Percentiles rank a stretch among this genome's conserved stretches.
Evolutionary conservation across 2,113 vertebrate species (phyloP).

Genomic region (Ammodramus savannarum): DNA sequence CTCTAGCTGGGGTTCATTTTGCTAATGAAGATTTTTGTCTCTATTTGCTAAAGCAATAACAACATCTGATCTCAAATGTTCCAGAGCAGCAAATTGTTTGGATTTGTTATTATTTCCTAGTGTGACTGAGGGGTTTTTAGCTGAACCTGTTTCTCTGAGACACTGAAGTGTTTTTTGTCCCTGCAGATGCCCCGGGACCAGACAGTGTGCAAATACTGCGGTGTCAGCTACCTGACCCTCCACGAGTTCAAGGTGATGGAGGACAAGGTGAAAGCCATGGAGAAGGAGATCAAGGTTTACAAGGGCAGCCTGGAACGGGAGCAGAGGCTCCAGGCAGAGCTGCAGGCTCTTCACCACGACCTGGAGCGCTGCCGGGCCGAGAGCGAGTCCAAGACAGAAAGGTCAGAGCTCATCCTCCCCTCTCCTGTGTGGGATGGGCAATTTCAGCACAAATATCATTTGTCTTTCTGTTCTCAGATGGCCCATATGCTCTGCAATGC

Average conservation of each 20-base stretch:
- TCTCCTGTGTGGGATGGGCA: background rate
- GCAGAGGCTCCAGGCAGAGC: slow-evolving; percentile 69
- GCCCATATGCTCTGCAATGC: background rate
- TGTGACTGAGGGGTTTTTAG: background rate
- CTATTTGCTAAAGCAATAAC: background rate
- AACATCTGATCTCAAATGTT: background rate
- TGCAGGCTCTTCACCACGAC: slow-evolving; percentile 67
- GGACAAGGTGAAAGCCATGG: slow-evolving; percentile 77
- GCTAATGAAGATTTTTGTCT: background rate
- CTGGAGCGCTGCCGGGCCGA: slow-evolving; percentile 67
- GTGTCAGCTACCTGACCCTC: slow-evolving; percentile 88
- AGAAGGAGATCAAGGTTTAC: slow-evolving; percentile 77
- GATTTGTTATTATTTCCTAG: background rate
- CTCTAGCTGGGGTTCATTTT: background rate
- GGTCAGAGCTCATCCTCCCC: slow-evolving; percentile 53
- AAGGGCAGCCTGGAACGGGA: slow-evolving; percentile 75
- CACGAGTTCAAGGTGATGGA: slow-evolving; percentile 86
- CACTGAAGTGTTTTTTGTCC: background rate
- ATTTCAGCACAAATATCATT: background rate
- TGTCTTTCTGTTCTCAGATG: background rate
- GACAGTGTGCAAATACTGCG: slow-evolving; percentile 87
- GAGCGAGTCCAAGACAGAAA: slow-evolving; percentile 69
- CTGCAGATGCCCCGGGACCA: slow-evolving; percentile 78
- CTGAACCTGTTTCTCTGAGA: background rate
- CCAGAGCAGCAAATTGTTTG: background rate